phyloP scores from a whole-genome alignment of 2,888 invertebrate genomes.

The Drosophila multiciliata region DNA sequence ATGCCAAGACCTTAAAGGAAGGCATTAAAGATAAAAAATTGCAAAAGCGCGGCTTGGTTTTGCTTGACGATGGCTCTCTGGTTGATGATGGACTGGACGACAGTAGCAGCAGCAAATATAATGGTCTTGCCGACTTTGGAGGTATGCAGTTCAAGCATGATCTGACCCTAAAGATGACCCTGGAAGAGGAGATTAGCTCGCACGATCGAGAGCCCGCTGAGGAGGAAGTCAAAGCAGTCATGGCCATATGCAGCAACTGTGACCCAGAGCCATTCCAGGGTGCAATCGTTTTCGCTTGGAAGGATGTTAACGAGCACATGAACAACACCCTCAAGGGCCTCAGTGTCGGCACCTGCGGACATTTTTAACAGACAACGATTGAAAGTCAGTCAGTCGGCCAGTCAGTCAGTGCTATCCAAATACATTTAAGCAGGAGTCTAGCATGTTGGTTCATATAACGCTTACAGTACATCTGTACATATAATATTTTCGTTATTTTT shows the following conservation, averaged over 20 bases:
- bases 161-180: slow-evolving; percentile 84
- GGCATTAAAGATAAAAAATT: slow-evolving; percentile 66
- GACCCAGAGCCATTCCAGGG: slow-evolving; percentile 92
- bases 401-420: slow-evolving; percentile 9
- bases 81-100: slow-evolving; percentile 88
- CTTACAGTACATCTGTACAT: slow-evolving; percentile 32
- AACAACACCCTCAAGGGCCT: slow-evolving; percentile 83
- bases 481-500: slow-evolving; percentile 14
- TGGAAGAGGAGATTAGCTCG: slow-evolving; percentile 85
- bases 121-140: slow-evolving; percentile 90
- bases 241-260: slow-evolving; percentile 91
- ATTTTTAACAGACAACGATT: slow-evolving; percentile 73
- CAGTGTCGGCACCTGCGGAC: slow-evolving; percentile 84
- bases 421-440: slow-evolving; percentile 7
- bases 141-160: slow-evolving; percentile 88
- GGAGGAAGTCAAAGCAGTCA: slow-evolving; percentile 92
- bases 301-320: slow-evolving; percentile 85
- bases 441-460: slow-evolving; percentile 34
- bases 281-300: slow-evolving; percentile 92
- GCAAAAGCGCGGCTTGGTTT: slow-evolving; percentile 89
- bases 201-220: slow-evolving; percentile 93
- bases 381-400: background rate
- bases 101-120: slow-evolving; percentile 63
- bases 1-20: slow-evolving; percentile 6
- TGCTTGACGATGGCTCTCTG: slow-evolving; percentile 89